phyloP scores from a whole-genome alignment of 2,888 invertebrate species.

The Disparrhopalites patrizii region DNA sequence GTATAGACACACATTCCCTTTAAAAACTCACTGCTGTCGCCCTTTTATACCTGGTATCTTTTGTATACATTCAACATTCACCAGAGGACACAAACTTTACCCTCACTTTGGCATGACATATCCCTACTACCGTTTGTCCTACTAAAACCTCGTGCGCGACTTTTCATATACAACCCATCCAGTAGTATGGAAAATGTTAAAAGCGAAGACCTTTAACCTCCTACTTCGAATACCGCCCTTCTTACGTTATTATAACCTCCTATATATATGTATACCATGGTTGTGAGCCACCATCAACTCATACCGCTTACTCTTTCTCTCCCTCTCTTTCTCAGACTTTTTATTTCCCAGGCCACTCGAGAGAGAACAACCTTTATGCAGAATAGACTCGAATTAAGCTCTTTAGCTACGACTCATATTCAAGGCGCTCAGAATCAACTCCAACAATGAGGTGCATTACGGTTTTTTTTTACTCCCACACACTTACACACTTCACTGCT shows the following conservation, averaged over 20 bases:
- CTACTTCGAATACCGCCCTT: not conserved
- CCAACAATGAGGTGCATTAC: not conserved
- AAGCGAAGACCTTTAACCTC: slow-evolving; percentile 20
- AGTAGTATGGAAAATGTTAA: slow-evolving; percentile 18
- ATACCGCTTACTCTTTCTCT: too few relatives aligned
- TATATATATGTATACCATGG: too few relatives aligned
- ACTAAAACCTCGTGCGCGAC: too few relatives aligned
- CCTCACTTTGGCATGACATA: too few relatives aligned
- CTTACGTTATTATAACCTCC: not conserved
- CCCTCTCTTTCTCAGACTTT: not conserved
- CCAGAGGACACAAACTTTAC: slow-evolving; percentile 24
- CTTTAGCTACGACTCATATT: not conserved
- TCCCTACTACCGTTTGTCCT: too few relatives aligned
- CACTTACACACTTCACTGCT: not conserved
- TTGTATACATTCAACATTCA: too few relatives aligned
- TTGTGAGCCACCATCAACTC: too few relatives aligned
- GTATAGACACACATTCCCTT: too few relatives aligned
- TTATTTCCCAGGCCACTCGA: not conserved
- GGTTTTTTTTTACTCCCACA: not conserved
- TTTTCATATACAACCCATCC: slow-evolving; percentile 15
- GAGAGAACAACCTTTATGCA: not conserved
- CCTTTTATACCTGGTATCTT: too few relatives aligned
- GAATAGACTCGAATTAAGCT: not conserved
- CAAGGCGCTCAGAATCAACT: not conserved
- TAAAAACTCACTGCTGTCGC: too few relatives aligned